Evolutionary conservation across 2,888 invertebrate genomes (phyloP), one percentile per base, ranked within the genome.

Genomic region (Phortica okadai): DNA sequence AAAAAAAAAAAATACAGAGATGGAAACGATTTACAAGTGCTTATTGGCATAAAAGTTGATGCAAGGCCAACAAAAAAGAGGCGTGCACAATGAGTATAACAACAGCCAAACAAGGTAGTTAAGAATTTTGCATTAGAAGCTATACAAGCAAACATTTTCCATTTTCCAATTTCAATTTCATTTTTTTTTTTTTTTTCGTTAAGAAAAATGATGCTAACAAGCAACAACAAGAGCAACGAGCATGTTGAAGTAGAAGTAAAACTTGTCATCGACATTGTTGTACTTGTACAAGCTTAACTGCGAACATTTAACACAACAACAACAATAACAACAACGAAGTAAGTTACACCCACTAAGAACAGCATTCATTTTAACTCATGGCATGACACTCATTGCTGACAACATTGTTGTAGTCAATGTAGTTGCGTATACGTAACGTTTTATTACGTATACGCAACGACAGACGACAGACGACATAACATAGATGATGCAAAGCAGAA

Each of bases 131-230:
- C 14, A 8, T 59, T 59, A 21, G n/a, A 59, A 7, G 14, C 59
- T 59, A 66, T 42, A n/a, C 42, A 25, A 11, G 33, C 33, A 33
- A 33, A 33, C 33, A 33, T 33, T 33, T 33, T 33, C 33, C 33
- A 33, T 33, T 33, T 33, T 33, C 33, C 33, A 33, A 33, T 21
- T 21, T 21, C 21, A 33, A 33, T 33, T 33, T 33, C 33, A 33
- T 33, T 33, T 33, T 33, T 33, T 33, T 33, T 33, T 33, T 62
- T 21, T 25, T 21, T 25, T 62, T 21, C 21, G 33, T 62, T 66
- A 42, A 14, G 14, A 42, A 66, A 66, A 66, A 10, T 66, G 41
- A 66, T 66, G 42, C 66, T 66, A 66, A 66, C 66, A 66, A 66
- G 66, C 66, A 42, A 25, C 25, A 62, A 62, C 11, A 62, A 62